Conservation (phyloP, 2,888 invertebrate genomes). For the Andrena fulva region DNA sequence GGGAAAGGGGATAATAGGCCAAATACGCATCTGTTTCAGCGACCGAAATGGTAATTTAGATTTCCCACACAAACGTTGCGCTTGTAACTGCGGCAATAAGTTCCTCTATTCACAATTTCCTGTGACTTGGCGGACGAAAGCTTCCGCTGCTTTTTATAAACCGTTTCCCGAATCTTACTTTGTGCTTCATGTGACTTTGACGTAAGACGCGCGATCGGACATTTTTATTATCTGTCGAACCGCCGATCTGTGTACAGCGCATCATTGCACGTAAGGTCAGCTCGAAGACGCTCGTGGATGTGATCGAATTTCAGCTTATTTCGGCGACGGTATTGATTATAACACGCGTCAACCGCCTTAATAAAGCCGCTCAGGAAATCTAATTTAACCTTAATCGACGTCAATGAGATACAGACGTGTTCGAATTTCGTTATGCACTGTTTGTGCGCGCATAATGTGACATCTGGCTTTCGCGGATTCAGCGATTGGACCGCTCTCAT, state of each 20-base stretch:
- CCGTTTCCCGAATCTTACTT: background rate
- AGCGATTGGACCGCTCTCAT: slow-evolving; percentile 52
- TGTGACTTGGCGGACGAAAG: background rate
- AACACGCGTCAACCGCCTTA: slow-evolving; percentile 4
- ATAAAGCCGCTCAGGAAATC: slow-evolving; percentile 38
- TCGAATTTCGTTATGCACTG: slow-evolving; percentile 18
- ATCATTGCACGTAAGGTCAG: background rate
- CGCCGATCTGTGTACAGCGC: background rate
- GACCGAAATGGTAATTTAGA: slow-evolving; percentile 58
- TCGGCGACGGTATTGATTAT: slow-evolving; percentile 20
- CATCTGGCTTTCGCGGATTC: slow-evolving; percentile 14
- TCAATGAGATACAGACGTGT: slow-evolving; percentile 25
- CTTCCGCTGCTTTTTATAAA: background rate
- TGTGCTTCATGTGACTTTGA: background rate
- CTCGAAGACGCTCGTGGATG: background rate
- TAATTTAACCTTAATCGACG: slow-evolving; percentile 44
- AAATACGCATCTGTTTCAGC: slow-evolving; percentile 58
- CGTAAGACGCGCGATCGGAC: background rate
- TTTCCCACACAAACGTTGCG: slow-evolving; percentile 25
- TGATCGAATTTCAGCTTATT: background rate
- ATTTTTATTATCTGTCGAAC: background rate
- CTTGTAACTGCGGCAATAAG: background rate
- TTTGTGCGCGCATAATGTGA: slow-evolving; percentile 15
- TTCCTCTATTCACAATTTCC: background rate
- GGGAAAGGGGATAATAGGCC: slow-evolving; percentile 63